These are phyloP conservation scores for Limnephilus auricula DNA, from an alignment of 2,888 invertebrate species.

Conservation along the genomic window DNA sequence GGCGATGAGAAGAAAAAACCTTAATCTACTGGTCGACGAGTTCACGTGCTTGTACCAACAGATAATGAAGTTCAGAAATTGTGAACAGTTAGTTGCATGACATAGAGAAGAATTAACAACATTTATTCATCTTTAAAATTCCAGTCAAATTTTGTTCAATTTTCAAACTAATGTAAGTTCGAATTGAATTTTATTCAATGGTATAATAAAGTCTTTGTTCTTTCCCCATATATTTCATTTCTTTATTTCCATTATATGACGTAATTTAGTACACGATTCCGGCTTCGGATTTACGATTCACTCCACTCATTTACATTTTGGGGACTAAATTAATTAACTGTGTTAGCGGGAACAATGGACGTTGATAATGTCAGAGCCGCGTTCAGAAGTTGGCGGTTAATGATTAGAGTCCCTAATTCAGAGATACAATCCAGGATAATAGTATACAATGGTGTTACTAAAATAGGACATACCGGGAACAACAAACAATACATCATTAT, in stretches of 20 bases:
- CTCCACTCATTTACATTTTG: constrained; percentile 2
- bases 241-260: not conserved
- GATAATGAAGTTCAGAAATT: not conserved
- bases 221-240: not conserved
- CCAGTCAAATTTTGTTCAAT: not conserved
- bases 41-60: not conserved
- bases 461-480: constrained; percentile 4
- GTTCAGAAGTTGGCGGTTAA: constrained; percentile 14
- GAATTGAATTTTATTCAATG: not conserved
- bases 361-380: constrained; percentile 7
- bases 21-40: not conserved
- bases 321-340: constrained; percentile 29
- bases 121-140: not conserved
- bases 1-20: too few relatives aligned
- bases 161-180: not conserved
- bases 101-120: not conserved
- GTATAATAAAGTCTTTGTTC: not conserved
- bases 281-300: not conserved
- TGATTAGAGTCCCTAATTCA: constrained; percentile 10
- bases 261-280: not conserved
- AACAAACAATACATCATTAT: constrained; percentile 5
- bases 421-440: constrained; percentile 22
- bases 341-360: constrained; percentile 29
- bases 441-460: constrained; percentile 2
- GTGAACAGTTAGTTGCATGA: not conserved